phyloP scores from a whole-genome alignment of 2,113 vertebrate species.

The Leptodactylus fuscus region DNA sequence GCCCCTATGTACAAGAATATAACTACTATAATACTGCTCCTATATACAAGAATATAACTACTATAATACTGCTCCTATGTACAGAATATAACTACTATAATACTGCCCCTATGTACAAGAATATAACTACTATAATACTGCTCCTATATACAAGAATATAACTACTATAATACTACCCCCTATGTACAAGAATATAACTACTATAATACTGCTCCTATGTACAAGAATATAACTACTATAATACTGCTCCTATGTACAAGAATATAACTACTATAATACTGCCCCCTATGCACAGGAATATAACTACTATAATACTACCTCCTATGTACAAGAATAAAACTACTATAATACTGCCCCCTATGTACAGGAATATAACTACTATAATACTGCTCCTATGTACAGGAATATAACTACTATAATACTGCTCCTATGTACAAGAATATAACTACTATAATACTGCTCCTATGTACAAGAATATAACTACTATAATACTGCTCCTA shows the following conservation, averaged over 20 bases:
- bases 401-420: no score
- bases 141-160: constrained; percentile 7
- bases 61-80: neutral
- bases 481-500: constrained; percentile 4
- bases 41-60: neutral
- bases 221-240: neutral
- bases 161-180: constrained; percentile 13
- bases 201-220: no score
- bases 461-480: neutral
- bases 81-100: constrained; percentile 9
- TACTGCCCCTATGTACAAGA: neutral
- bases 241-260: neutral
- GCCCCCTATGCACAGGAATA: no score
- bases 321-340: no score
- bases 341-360: no score
- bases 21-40: neutral
- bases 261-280: no score
- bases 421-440: neutral
- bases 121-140: constrained; percentile 18
- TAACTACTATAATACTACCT: no score
- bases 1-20: neutral
- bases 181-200: no score
- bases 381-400: no score
- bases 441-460: constrained; percentile 7
- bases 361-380: no score